A percentile compares a stretch with the other conserved stretches of the same genome.
Evolutionary conservation across 2,113 vertebrate genomes (phyloP).

Genomic region (Echinops telfairi): DNA sequence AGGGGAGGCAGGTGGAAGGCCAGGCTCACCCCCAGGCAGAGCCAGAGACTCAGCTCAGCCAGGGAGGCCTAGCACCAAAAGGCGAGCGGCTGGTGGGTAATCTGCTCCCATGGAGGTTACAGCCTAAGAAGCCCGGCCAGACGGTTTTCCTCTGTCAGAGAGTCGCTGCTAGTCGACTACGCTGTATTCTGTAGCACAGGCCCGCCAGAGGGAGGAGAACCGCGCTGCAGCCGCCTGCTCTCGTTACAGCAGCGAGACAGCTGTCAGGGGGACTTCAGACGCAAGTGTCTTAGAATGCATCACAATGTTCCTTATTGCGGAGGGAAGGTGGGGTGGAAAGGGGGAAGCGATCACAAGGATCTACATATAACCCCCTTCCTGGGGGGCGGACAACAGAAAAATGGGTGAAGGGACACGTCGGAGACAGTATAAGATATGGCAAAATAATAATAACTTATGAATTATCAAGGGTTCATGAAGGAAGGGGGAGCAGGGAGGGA

Average conservation of each 20-base stretch:
- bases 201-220: no score
- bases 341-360: no score
- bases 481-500: no score
- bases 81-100: background rate
- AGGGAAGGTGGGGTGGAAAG: no score
- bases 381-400: no score
- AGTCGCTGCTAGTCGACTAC: no score
- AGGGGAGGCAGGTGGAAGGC: background rate
- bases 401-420: no score
- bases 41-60: background rate
- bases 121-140: background rate
- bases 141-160: background rate
- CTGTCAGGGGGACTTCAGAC: background rate
- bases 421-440: background rate
- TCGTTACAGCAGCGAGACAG: background rate
- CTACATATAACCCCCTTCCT: no score
- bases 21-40: background rate
- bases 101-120: background rate
- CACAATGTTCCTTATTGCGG: no score
- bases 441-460: background rate
- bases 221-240: background rate
- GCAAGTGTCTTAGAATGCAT: constrained; percentile 1
- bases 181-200: no score
- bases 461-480: no score
- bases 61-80: background rate